phyloP scores from a whole-genome alignment of 1,140 invertebrate genomes.

The Episyrphus balteatus region DNA sequence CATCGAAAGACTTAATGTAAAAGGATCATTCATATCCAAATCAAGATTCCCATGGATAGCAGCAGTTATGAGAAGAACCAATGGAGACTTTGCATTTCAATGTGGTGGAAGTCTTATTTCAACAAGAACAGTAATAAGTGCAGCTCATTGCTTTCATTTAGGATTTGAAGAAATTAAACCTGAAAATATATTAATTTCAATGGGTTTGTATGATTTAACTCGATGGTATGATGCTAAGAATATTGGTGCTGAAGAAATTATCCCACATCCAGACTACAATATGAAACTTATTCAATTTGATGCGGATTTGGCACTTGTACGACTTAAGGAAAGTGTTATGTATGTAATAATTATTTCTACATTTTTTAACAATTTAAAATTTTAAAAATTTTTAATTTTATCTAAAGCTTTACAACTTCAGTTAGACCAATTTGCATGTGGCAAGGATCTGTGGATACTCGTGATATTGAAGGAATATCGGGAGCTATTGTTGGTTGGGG shows the following conservation, averaged over 20 bases:
- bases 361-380: not conserved
- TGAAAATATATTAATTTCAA: slow-evolving; percentile 13
- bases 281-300: slow-evolving; percentile 16
- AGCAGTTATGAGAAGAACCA: too few species aligned
- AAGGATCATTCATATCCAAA: too few species aligned
- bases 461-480: slow-evolving; percentile 9
- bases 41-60: too few species aligned
- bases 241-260: slow-evolving; percentile 10
- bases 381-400: not conserved
- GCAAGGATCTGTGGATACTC: slow-evolving; percentile 6
- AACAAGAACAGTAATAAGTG: slow-evolving; percentile 18
- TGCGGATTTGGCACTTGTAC: slow-evolving; percentile 23
- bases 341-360: slow-evolving; percentile 1
- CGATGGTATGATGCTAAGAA: slow-evolving; percentile 11
- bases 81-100: too few species aligned
- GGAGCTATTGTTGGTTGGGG: slow-evolving; percentile 28
- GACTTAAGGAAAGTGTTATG: slow-evolving; percentile 11
- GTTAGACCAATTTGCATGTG: slow-evolving; percentile 31
- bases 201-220: slow-evolving; percentile 21
- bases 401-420: slow-evolving; percentile 8
- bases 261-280: slow-evolving; percentile 19
- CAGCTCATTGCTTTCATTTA: slow-evolving; percentile 22
- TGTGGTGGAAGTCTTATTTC: slow-evolving; percentile 22
- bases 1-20: too few species aligned
- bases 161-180: not conserved